Evolutionary conservation across 2,113 vertebrate genomes (phyloP).

Genomic region (Triplophysa tibetana): DNA sequence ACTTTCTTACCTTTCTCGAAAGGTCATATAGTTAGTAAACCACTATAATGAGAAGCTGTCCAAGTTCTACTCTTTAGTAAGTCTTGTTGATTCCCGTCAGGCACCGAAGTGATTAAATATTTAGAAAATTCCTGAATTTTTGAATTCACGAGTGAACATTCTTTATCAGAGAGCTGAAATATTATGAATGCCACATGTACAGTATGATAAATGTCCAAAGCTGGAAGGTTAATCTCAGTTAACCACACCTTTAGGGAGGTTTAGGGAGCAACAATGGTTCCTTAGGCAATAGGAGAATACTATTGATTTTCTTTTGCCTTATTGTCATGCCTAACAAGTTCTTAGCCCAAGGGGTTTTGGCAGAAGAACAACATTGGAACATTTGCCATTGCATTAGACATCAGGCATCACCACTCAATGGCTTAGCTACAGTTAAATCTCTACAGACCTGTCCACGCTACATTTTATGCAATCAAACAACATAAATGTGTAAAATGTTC

Average conservation of each 20-base stretch:
- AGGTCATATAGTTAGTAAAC: too few relatives aligned
- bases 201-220: not conserved
- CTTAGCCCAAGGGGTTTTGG: constrained; percentile 17
- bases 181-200: not conserved
- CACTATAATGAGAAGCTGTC: too few relatives aligned
- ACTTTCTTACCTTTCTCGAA: too few relatives aligned
- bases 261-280: not conserved
- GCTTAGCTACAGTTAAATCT: not conserved
- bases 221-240: constrained; percentile 13
- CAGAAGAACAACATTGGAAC: constrained; percentile 5
- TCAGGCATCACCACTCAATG: constrained; percentile 8
- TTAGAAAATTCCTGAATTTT: not conserved
- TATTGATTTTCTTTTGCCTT: constrained; percentile 20
- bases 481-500: not conserved
- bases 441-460: not conserved
- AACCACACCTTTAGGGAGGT: constrained; percentile 9
- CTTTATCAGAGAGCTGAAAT: not conserved
- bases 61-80: too few relatives aligned
- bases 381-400: constrained; percentile 53
- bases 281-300: constrained; percentile 10
- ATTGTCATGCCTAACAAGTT: constrained; percentile 27
- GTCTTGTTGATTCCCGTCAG: too few relatives aligned
- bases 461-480: not conserved
- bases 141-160: not conserved
- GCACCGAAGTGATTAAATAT: too few relatives aligned